Conservation (phyloP, 1,140 invertebrate genomes). For the Ceratitis capitata region DNA sequence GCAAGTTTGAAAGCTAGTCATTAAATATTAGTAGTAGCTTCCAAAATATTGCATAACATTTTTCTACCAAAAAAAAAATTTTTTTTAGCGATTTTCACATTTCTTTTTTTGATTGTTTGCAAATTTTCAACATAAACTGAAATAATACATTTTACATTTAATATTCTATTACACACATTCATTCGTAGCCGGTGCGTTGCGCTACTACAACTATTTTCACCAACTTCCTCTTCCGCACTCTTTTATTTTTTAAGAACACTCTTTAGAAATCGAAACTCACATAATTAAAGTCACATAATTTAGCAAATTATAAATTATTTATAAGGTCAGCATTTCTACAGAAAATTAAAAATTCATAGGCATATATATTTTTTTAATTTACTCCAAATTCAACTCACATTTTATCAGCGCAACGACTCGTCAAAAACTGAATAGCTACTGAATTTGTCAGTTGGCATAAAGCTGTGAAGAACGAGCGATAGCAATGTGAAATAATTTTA, state of each 20-base stretch:
- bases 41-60: background rate
- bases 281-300: background rate
- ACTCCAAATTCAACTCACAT: background rate
- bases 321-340: background rate
- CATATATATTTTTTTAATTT: background rate
- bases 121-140: background rate
- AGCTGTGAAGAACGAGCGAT: background rate
- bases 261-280: background rate
- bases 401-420: slow-evolving; percentile 15
- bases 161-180: background rate
- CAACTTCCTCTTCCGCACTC: background rate
- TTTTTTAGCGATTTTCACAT: background rate
- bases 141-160: background rate
- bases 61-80: background rate
- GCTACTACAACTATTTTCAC: background rate
- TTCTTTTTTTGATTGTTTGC: too few species aligned
- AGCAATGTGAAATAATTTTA: background rate
- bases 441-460: background rate
- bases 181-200: background rate
- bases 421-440: slow-evolving; percentile 12
- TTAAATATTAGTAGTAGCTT: background rate
- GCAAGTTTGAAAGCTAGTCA: background rate
- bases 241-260: background rate
- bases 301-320: background rate
- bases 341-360: background rate